Conservation (phyloP, 2,888 invertebrate species). For the Metallyticus violacea region DNA sequence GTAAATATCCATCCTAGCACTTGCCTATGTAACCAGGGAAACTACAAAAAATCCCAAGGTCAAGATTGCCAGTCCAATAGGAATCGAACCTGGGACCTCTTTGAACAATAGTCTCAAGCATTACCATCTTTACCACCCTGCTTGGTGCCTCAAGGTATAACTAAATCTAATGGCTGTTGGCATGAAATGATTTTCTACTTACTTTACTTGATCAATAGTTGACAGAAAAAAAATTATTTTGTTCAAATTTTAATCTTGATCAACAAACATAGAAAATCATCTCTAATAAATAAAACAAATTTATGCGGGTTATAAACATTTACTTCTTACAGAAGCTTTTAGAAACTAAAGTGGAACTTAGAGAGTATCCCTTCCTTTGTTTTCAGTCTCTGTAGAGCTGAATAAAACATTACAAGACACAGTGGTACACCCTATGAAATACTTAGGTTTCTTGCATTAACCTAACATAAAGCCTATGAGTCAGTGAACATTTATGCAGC, state of each 20-base stretch:
- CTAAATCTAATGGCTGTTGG: too few relatives aligned
- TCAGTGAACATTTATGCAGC: background rate
- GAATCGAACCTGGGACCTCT: too few relatives aligned
- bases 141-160: too few relatives aligned
- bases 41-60: too few relatives aligned
- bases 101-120: too few relatives aligned
- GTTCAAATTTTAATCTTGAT: background rate
- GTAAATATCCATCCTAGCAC: too few relatives aligned
- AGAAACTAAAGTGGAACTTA: conserved; percentile 18
- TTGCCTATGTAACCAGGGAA: too few relatives aligned
- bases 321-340: conserved; percentile 22
- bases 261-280: background rate
- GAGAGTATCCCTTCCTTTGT: background rate
- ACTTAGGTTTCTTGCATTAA: background rate
- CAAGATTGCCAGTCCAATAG: too few relatives aligned
- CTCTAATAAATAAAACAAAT: background rate
- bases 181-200: too few relatives aligned
- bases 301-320: conserved; percentile 8
- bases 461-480: background rate
- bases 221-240: too few relatives aligned
- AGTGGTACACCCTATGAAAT: background rate
- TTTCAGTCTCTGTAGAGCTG: background rate
- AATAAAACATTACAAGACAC: background rate
- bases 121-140: too few relatives aligned
- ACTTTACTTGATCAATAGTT: too few relatives aligned